phyloP scores from a whole-genome alignment of 2,888 invertebrate genomes.

The Ophion costatus region DNA sequence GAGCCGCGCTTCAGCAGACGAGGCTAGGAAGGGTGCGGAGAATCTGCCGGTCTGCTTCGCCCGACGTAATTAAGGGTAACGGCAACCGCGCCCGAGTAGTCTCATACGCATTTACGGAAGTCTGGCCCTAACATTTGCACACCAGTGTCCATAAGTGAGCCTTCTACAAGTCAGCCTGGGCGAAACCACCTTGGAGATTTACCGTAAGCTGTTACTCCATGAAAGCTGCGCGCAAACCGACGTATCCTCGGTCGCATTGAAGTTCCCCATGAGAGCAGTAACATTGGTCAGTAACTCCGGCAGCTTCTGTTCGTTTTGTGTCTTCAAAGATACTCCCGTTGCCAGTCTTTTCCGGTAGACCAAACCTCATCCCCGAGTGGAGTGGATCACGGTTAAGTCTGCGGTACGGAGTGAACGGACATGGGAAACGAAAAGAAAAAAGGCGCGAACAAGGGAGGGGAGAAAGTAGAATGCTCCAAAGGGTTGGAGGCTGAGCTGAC shows the following conservation, averaged over 20 bases:
- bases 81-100: background rate
- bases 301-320: conserved; percentile 35
- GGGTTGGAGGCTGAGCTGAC: conserved; percentile 22
- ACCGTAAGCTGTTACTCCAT: conserved; percentile 68
- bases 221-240: conserved; percentile 65
- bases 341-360: conserved; percentile 22
- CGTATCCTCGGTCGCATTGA: conserved; percentile 57
- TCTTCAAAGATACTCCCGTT: conserved; percentile 47
- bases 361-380: conserved; percentile 19
- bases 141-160: background rate
- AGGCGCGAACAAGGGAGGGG: background rate
- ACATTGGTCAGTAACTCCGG: conserved; percentile 56
- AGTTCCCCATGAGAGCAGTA: conserved; percentile 53
- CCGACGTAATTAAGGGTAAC: conserved; percentile 41
- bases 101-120: conserved; percentile 2
- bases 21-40: background rate
- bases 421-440: conserved; percentile 15
- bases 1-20: background rate
- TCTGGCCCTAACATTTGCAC: conserved; percentile 9
- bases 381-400: conserved; percentile 32
- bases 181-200: conserved; percentile 58
- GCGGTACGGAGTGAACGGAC: conserved; percentile 27
- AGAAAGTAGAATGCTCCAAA: conserved; percentile 26
- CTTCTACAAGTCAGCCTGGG: conserved; percentile 52
- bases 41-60: conserved; percentile 21